Conservation (phyloP, 1,140 invertebrate species). For the Musca vetustissima region DNA sequence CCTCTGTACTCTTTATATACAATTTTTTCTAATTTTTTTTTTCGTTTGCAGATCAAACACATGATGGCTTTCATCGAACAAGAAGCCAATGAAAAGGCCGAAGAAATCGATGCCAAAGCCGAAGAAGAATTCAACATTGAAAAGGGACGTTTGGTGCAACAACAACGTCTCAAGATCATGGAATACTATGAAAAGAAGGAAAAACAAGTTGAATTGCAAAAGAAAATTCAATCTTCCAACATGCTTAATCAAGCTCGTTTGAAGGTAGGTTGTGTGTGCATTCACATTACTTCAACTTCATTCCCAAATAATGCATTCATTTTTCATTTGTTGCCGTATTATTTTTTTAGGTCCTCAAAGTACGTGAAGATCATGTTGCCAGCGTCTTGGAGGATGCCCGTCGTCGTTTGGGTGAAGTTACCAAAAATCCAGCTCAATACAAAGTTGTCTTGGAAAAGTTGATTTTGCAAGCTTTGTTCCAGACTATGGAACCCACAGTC, state of each 20-base stretch:
- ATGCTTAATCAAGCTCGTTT: constrained; percentile 97
- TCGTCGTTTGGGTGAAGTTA: constrained; percentile 78
- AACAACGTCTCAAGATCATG: constrained; percentile 98
- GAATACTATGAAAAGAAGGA: constrained; percentile 99
- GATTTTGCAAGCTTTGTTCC: constrained; percentile 86
- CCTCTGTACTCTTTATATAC: too few species aligned
- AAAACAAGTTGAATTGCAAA: constrained; percentile 98
- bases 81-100: constrained; percentile 99
- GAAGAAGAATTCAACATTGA: constrained; percentile 99
- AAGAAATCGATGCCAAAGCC: constrained; percentile 99
- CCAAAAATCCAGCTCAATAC: constrained; percentile 72
- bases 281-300: too few species aligned
- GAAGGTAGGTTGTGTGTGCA: constrained; percentile 59
- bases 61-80: constrained; percentile 99
- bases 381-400: constrained; percentile 90
- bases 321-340: too few species aligned
- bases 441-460: constrained; percentile 79
- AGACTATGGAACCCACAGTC: constrained; percentile 83
- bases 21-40: too few species aligned
- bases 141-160: constrained; percentile 96
- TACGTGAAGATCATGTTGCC: constrained; percentile 91
- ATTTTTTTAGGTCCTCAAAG: constrained; percentile 74
- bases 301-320: too few species aligned
- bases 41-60: constrained; percentile 95
- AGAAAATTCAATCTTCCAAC: constrained; percentile 99